Percentiles rank a stretch among this genome's conserved stretches.
phyloP scores from a whole-genome alignment of 1,140 invertebrate species.

The Ceratosolen fusciceps region DNA sequence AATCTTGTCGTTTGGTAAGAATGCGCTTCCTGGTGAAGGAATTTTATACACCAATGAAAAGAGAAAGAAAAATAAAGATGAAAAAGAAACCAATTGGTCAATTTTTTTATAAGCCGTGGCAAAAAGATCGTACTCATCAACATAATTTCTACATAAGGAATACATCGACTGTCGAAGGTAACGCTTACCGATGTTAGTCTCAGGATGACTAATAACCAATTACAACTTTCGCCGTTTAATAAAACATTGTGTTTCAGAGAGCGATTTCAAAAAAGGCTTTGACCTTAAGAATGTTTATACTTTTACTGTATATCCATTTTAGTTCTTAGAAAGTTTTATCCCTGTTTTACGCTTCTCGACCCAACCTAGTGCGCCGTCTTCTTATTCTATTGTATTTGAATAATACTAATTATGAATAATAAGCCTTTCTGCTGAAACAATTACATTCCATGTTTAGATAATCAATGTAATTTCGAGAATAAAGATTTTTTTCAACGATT shows the following conservation, averaged over 20 bases:
- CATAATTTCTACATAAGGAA: conserved; percentile 11
- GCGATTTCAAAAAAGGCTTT: not conserved
- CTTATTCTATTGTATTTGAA: conserved; percentile 1
- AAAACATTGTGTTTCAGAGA: not conserved
- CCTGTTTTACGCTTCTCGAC: not conserved
- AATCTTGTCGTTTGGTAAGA: not conserved
- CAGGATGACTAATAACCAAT: not conserved
- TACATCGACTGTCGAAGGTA: not conserved
- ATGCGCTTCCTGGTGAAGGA: too few species aligned
- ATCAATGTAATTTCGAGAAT: too few species aligned
- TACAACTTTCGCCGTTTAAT: conserved; percentile 32
- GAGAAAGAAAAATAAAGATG: too few species aligned
- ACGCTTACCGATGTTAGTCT: too few species aligned
- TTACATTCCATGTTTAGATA: not conserved
- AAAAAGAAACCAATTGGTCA: not conserved
- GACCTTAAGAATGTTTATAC: not conserved
- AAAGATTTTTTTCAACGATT: too few species aligned
- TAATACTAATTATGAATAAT: not conserved
- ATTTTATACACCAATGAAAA: not conserved
- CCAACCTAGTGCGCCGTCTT: not conserved
- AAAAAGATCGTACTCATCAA: not conserved
- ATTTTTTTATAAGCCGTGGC: not conserved
- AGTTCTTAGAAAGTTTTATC: conserved; percentile 3
- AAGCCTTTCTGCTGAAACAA: not conserved
- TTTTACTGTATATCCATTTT: not conserved